These are phyloP conservation scores for Acridotheres tristis DNA, from an alignment of 2,797 vertebrate genomes.

Conservation along the genomic window DNA sequence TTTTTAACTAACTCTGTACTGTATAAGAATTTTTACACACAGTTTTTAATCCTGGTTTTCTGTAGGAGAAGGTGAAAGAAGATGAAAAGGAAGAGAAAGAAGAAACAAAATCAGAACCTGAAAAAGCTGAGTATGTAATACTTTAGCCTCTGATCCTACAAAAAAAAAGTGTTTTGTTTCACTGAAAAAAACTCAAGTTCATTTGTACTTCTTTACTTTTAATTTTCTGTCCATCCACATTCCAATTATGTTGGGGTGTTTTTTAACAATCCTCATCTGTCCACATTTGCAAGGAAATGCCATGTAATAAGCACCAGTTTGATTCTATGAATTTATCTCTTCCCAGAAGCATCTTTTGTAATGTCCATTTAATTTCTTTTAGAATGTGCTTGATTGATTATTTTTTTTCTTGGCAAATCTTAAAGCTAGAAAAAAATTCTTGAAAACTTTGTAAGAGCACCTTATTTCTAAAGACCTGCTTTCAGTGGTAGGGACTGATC, in stretches of 20 bases:
- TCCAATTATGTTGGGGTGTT: neutral
- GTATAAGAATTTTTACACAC: neutral
- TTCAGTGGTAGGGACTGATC: neutral
- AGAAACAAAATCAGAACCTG: constrained; percentile 81
- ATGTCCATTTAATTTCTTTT: neutral
- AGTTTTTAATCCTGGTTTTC: neutral
- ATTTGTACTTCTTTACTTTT: neutral
- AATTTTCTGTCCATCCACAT: neutral
- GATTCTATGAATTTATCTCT: neutral
- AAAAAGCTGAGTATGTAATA: constrained; percentile 86
- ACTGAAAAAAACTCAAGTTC: neutral
- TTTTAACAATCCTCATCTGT: neutral
- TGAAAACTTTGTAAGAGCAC: neutral
- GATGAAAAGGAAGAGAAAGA: constrained; percentile 82
- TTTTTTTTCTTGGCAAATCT: neutral
- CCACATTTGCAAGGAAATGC: neutral
- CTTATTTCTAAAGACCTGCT: neutral
- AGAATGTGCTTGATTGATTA: neutral
- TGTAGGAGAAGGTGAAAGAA: constrained; percentile 80
- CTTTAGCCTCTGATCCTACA: neutral
- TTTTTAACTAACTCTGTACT: neutral
- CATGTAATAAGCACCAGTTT: neutral
- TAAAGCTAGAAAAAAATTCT: neutral
- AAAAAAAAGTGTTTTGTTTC: neutral
- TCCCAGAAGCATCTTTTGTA: neutral